These are phyloP conservation scores for Meta bourneti DNA, from an alignment of 2,888 invertebrate genomes.

Conservation along the genomic window DNA sequence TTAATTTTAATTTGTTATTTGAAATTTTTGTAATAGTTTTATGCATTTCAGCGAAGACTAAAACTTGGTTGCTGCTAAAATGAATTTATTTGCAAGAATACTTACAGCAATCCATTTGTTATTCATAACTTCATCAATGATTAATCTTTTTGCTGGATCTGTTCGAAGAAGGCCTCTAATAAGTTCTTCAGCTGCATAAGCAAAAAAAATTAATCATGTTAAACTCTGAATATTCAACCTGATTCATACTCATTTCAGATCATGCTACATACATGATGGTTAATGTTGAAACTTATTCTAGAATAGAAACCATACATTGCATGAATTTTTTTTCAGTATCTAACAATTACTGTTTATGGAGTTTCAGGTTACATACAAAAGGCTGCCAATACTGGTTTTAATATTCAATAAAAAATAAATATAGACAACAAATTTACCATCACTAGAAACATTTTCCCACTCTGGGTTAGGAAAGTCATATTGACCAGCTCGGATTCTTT, in stretches of 20 bases:
- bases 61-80: too few relatives aligned
- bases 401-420: not conserved
- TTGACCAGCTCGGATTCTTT: conserved; percentile 95
- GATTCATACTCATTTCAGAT: not conserved
- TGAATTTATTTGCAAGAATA: conserved; percentile 77
- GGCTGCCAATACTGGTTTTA: not conserved
- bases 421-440: conserved; percentile 83
- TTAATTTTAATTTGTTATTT: too few relatives aligned
- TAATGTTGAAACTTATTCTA: not conserved
- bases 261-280: not conserved
- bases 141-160: conserved; percentile 92
- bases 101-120: conserved; percentile 93
- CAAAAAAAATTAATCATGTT: not conserved
- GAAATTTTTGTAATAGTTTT: too few relatives aligned
- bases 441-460: conserved; percentile 95
- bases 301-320: not conserved
- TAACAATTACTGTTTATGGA: not conserved
- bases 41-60: too few relatives aligned
- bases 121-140: conserved; percentile 93
- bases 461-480: conserved; percentile 98
- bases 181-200: conserved; percentile 89
- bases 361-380: not conserved
- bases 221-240: not conserved
- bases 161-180: conserved; percentile 96
- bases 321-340: not conserved